Base-by-base conservation (phyloP, 2,113 vertebrate genomes). In the Carassius gibelio region DNA sequence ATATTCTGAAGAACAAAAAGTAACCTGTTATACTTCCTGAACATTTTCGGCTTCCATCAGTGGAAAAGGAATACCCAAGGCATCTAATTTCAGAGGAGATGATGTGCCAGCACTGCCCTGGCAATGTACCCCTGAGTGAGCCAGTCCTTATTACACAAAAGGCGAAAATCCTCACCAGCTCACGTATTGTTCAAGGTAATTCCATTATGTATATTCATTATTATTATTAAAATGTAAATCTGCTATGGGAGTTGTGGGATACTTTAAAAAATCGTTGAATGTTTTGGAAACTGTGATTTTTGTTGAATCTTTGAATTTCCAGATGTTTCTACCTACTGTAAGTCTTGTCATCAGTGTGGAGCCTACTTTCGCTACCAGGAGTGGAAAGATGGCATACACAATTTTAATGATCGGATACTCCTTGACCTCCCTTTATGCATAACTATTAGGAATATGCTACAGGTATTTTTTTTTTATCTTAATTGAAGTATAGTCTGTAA, bases 1-100 rank as follows among this genome's bases (percentile, higher is more conserved):
- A 81, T 81, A 50, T 81, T 81, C 19, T 81, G 36, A 66, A 66
- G n/a, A n/a, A 66, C 13, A 64, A 66, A 61, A 66, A 64, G 38
- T 23, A 66, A 81, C 59, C 78, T 81, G 59, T 5, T 45, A 38
- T 81, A 11, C 36, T 81, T 14, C 61, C 36, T 26, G 34, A 81
- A 64, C 21, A 45, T 45, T 48, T 66, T 1, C 14, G 23, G 13
- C 36, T 23, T 66, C 55, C 76, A 36, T 66, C 61, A 26, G 11
- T 48, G 36, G n/a, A 81, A 81, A 50, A 66, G 11, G 61, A 81
- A 45, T 81, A 81, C 42, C 36, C 61, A 30, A 81, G 78, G 8
- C 59, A 81, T 23, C 59, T 66, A 5, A 42, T 77, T 61, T 38
- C 69, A 62, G 34, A 62, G 11, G 71, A 84, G 9, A 62, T 61